These are phyloP conservation scores for Leptopilina syphax DNA, from an alignment of 2,888 invertebrate genomes.

Conservation along the genomic window DNA sequence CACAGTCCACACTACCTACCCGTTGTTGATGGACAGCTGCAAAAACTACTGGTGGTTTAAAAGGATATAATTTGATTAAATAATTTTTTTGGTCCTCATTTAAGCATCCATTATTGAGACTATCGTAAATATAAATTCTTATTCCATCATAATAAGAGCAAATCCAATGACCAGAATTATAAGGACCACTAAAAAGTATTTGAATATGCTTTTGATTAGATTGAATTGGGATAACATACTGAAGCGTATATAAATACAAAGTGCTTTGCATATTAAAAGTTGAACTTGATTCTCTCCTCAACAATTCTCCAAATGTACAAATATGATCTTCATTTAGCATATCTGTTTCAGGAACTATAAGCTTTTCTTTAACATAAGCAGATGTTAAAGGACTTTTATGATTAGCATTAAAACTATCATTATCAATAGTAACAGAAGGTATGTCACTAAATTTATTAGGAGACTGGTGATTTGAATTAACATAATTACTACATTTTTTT, in stretches of 20 bases:
- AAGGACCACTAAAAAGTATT: not conserved
- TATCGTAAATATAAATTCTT: too few relatives aligned
- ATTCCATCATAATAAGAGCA: not conserved
- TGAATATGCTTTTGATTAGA: not conserved
- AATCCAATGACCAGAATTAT: not conserved
- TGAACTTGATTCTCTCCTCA: not conserved
- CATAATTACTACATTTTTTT: too few relatives aligned
- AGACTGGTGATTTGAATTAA: too few relatives aligned
- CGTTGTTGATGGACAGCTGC: not conserved
- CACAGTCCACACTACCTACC: too few relatives aligned
- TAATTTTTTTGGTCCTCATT: not conserved
- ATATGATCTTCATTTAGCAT: not conserved
- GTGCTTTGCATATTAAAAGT: not conserved
- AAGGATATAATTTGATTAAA: not conserved
- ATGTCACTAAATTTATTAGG: too few relatives aligned
- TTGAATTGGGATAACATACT: not conserved
- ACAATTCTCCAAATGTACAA: not conserved
- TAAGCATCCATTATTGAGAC: not conserved
- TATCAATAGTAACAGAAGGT: too few relatives aligned
- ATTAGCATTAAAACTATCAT: too few relatives aligned
- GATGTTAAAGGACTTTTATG: too few relatives aligned
- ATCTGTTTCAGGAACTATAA: not conserved
- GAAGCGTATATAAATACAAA: too few relatives aligned
- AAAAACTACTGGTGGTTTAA: not conserved
- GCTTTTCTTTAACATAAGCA: too few relatives aligned